Evolutionary conservation across 2,888 invertebrate genomes (phyloP), one percentile per base, ranked within the genome.

Genomic region (Amblyjoppa fuscipennis): DNA sequence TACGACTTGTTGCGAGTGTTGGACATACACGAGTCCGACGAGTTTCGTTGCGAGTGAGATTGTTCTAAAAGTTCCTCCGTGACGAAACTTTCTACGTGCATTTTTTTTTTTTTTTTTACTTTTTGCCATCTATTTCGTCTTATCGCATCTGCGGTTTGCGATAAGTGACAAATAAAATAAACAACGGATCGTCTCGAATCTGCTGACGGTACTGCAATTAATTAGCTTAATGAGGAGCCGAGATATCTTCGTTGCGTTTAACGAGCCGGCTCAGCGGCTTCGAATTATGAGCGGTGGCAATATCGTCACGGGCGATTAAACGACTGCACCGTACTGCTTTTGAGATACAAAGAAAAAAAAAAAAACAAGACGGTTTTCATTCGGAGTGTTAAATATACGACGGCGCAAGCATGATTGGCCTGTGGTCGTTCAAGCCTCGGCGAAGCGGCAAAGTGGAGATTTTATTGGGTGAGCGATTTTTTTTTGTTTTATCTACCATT

Each of bases 401-500:
- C 56, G 59, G 6, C 73, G 59, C 38, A 79, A 88, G 78, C 82
- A 96, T 96, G 96, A 95, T 96, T 92, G 96, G 96, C 71, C 95
- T 96, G 90, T 95, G 96, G 94, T 95, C 96, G 80, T 95, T 96
- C 91, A 96, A 95, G 95, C 95, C 96, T 88, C 95, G 96, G 73
- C 94, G 97, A 92, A 96, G 96, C 94, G 95, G 96, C 89, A 95
- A 96, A 93, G 96, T 96, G 94, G 97, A 97, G 95, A 95, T 97
- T 84, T 94, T 97, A 89, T 95, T 97, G 91, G 97, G 97, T 97
- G 95, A 94, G 95, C 94, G 79, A 87, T 81, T 53, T 76, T 84
- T 34, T 13, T 4, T 64, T 31, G 4, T 13, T 64, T 64, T 13
- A 31, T n/a, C 16, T 5, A 16, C 34, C 3, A 16, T 16, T 49